Evolutionary conservation across 2,888 invertebrate species (phyloP), one percentile per base, ranked within the genome.

Genomic region (Clitarchus hookeri): DNA sequence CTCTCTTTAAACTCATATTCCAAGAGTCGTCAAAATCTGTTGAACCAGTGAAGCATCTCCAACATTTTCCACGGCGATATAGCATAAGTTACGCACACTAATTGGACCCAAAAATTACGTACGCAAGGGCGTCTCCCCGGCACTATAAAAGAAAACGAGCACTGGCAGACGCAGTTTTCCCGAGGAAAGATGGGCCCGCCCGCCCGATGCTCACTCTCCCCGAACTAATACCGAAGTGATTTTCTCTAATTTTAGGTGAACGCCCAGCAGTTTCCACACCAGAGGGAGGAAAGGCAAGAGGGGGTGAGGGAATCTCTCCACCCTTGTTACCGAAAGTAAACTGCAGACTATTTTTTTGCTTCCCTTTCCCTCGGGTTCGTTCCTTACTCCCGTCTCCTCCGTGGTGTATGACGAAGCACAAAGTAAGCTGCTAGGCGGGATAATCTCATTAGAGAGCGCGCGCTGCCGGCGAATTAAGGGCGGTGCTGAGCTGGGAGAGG

Each of bases 291-390:
- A 53, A 4, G 53, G 53, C 53, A 19, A 53, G 53, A 53, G 53
- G 6, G 19, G 53, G 3, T 19, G n/a, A 23, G 65, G 65, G 6
- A n/a, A 65, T 65, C 65, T 65, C 65, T 65, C 65, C 65, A 65
- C 65, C 65, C 65, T 65, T 65, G 65, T 65, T 65, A 65, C 65
- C 65, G 65, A n/a, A n/a, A 65, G 65, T n/a, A 65, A 65, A 65
- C 65, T 65, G 65, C 65, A n/a, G 65, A 65, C 23, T 65, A 65
- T 23, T 65, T 65, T 65, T n/a, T 65, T 65, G 0, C 65, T 65
- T 23, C 19, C n/a, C 23, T 19, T 65, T 65, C n/a, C n/a, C 65
- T 65, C 65, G 65, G 11, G 65, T 11, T n/a, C n/a, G 65, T n/a
- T 65, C 65, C 65, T 65, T 23, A 65, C 65, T 48, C 6, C 48